Evolutionary conservation across 2,888 invertebrate species (phyloP), one percentile per base, ranked within the genome.

Genomic region (Caenorhabditis becei): DNA sequence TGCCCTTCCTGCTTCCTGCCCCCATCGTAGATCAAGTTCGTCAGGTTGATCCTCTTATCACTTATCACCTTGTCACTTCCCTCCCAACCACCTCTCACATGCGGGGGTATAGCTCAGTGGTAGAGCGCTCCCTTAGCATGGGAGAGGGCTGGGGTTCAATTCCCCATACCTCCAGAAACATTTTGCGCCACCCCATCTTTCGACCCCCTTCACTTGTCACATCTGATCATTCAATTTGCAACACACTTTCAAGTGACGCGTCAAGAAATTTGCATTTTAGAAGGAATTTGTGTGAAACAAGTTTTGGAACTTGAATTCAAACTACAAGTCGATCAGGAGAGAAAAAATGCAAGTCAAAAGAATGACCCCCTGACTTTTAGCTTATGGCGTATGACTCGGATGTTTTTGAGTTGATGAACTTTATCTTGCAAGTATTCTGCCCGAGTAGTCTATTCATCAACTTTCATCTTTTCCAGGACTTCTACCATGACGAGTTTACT

Each of bases 71-170:
- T n/a, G n/a, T n/a, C n/a, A n/a, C n/a, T n/a, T n/a, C n/a, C n/a
- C n/a, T n/a, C n/a, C n/a, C n/a, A n/a, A n/a, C n/a, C n/a, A n/a
- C n/a, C n/a, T n/a, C n/a, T n/a, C n/a, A n/a, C 49, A 59, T 65
- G 67, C 44, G 85, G 85, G 85, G 85, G 78, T 84, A 83, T 86
- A 86, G 86, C 84, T 86, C 86, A 86, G 86, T 82, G 86, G 86
- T 86, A 86, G 86, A 86, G 86, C 86, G 86, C 86, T 86, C 86
- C 82, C 86, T 86, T 86, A 85, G 86, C 86, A 86, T 86, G 86
- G 81, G 84, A 86, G 86, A 86, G 80, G 84, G 77, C 85, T 84
- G 84, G 84, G 84, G 82, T 84, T 84, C 84, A 82, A 84, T 83
- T 83, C 83, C 83, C 83, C 78, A 83, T 83, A 83, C 80, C 83